These are phyloP conservation scores for Agrotis puta DNA, from an alignment of 2,888 invertebrate genomes.

Conservation along the genomic window DNA sequence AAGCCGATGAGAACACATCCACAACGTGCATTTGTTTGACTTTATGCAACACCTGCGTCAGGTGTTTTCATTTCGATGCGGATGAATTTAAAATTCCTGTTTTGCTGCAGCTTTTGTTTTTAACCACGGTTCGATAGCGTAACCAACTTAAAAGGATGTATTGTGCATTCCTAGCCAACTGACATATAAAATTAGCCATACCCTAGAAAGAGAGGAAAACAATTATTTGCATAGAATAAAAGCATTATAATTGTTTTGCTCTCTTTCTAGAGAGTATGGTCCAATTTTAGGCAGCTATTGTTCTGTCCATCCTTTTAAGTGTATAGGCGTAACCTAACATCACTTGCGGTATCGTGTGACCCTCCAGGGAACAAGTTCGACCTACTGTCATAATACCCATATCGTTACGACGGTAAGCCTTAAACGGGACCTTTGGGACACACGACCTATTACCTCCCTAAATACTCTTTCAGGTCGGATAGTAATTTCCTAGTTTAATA, in stretches of 20 bases:
- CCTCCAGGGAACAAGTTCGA: conserved; percentile 17
- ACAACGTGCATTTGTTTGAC: conserved; percentile 48
- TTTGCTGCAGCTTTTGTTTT: conserved; percentile 50
- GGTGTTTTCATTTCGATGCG: conserved; percentile 54
- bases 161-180: no score
- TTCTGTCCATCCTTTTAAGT: no score
- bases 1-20: conserved; percentile 23
- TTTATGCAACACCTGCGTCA: conserved; percentile 59
- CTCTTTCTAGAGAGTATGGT: no score
- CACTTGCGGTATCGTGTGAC: conserved; percentile 8
- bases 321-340: conserved; percentile 6
- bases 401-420: conserved; percentile 16
- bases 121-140: conserved; percentile 31
- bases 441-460: conserved; percentile 16
- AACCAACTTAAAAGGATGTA: no score
- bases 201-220: no score
- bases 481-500: conserved; percentile 20
- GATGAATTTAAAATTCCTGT: conserved; percentile 55
- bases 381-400: conserved; percentile 15
- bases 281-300: no score
- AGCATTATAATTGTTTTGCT: no score
- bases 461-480: not conserved
- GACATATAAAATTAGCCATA: no score
- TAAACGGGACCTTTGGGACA: conserved; percentile 10
- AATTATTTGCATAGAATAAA: no score